Evolutionary conservation across 2,888 invertebrate genomes (phyloP).

Genomic region (Palloptera scutellata): DNA sequence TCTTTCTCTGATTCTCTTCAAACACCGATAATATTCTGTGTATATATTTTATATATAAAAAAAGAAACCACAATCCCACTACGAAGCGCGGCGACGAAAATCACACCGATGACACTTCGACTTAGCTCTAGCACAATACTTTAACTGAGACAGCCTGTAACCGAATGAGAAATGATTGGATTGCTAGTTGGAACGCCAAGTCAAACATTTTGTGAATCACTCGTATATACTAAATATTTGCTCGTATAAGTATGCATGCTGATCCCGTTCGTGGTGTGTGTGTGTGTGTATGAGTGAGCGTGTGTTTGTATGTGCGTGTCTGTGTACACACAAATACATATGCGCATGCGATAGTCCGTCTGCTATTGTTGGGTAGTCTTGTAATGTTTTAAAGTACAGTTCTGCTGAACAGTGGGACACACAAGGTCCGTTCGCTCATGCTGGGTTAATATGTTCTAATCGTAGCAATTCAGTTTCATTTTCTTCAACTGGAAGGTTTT

Average conservation of each 20-base stretch:
- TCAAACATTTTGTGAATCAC: slow-evolving; percentile 40
- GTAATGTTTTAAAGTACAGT: slow-evolving; percentile 41
- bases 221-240: slow-evolving; percentile 25
- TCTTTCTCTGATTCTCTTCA: too few species aligned
- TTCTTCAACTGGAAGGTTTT: too few species aligned
- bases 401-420: slow-evolving; percentile 38
- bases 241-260: slow-evolving; percentile 33
- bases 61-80: too few species aligned
- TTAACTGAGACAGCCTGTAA: slow-evolving; percentile 40
- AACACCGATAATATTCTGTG: too few species aligned
- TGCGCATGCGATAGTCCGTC: slow-evolving; percentile 24
- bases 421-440: too few species aligned
- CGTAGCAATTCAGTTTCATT: too few species aligned
- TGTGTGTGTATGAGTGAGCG: slow-evolving; percentile 2
- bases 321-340: slow-evolving; percentile 28
- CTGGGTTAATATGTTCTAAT: too few species aligned
- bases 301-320: slow-evolving; percentile 26
- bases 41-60: too few species aligned
- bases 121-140: too few species aligned
- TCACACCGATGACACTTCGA: too few species aligned
- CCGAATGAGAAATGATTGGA: slow-evolving; percentile 40
- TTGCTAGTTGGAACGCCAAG: too few species aligned
- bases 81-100: too few species aligned
- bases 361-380: background rate
- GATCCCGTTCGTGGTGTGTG: slow-evolving; percentile 1